phyloP scores from a whole-genome alignment of 1,140 invertebrate genomes.

The Carposina sasakii region DNA sequence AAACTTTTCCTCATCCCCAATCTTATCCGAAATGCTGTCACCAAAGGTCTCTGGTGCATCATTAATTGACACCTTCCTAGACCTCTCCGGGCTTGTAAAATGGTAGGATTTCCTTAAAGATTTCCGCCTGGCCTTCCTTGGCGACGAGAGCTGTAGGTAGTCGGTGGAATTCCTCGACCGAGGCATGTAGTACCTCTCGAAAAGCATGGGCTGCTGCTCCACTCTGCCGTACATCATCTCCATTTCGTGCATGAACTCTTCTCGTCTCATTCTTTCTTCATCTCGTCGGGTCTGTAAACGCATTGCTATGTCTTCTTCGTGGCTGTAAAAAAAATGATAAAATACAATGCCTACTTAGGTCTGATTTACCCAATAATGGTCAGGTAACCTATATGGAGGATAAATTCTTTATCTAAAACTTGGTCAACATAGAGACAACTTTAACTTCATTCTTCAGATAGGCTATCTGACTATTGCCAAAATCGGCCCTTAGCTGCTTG shows the following conservation, averaged over 20 bases:
- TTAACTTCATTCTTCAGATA: too few species aligned
- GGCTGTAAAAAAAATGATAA: slow-evolving; percentile 64
- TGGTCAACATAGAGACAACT: too few species aligned
- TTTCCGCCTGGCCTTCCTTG: slow-evolving; percentile 39
- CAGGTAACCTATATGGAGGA: not conserved
- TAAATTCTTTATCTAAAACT: not conserved
- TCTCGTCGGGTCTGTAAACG: slow-evolving; percentile 76
- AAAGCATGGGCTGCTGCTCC: slow-evolving; percentile 78
- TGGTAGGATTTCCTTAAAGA: slow-evolving; percentile 41
- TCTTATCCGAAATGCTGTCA: slow-evolving; percentile 55
- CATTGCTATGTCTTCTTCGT: slow-evolving; percentile 79
- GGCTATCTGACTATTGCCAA: too few species aligned
- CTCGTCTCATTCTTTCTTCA: slow-evolving; percentile 77
- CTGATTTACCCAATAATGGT: too few species aligned
- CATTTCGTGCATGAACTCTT: slow-evolving; percentile 80
- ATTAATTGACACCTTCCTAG: slow-evolving; percentile 70
- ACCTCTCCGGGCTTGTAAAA: slow-evolving; percentile 31
- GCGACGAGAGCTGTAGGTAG: slow-evolving; percentile 44
- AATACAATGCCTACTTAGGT: too few species aligned
- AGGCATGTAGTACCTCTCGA: slow-evolving; percentile 81
- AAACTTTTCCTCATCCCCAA: slow-evolving; percentile 46
- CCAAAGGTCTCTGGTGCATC: slow-evolving; percentile 72
- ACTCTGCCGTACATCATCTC: slow-evolving; percentile 81
- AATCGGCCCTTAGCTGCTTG: too few species aligned
- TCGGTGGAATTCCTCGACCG: slow-evolving; percentile 32